Evolutionary conservation across 2,888 invertebrate genomes (phyloP).

Genomic region (Netelia melanura): DNA sequence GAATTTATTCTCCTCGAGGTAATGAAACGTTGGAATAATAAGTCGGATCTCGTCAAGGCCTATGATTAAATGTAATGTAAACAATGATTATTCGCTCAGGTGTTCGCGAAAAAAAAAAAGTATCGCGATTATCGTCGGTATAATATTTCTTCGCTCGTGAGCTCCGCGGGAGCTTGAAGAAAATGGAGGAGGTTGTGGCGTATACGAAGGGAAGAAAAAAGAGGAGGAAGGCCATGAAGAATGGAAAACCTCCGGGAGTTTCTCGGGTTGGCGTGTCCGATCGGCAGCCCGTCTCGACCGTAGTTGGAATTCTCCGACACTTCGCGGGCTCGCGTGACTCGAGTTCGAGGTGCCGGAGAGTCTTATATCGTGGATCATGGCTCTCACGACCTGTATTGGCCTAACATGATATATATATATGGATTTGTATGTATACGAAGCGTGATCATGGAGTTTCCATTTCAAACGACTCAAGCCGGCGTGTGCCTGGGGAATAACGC

Average conservation of each 20-base stretch:
- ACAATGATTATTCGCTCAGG: slow-evolving; percentile 61
- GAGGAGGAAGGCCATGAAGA: not conserved
- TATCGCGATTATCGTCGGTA: slow-evolving; percentile 49
- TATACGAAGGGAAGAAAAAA: slow-evolving; percentile 65
- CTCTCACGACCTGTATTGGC: slow-evolving; percentile 29
- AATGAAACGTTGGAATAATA: slow-evolving; percentile 14
- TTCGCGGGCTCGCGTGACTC: slow-evolving; percentile 60
- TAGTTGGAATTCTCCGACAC: slow-evolving; percentile 58
- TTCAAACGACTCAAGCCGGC: slow-evolving; percentile 61
- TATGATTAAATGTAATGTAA: slow-evolving; percentile 55
- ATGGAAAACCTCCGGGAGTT: slow-evolving; percentile 62
- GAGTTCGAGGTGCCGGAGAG: slow-evolving; percentile 52
- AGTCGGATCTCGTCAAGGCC: slow-evolving; percentile 10
- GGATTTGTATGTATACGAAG: not conserved
- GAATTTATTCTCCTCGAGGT: slow-evolving; percentile 26
- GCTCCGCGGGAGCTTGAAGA: slow-evolving; percentile 33
- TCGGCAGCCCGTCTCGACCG: slow-evolving; percentile 27
- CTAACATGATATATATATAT: not conserved
- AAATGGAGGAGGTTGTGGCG: slow-evolving; percentile 52
- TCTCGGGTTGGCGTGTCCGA: slow-evolving; percentile 59
- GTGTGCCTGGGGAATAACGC: slow-evolving; percentile 10
- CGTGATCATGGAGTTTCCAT: slow-evolving; percentile 70
- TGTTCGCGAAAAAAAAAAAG: slow-evolving; percentile 30
- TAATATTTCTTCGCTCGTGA: slow-evolving; percentile 63
- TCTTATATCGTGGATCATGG: slow-evolving; percentile 55